Base-by-base conservation (phyloP, 2,888 invertebrate genomes). In the Homarus gammarus region DNA sequence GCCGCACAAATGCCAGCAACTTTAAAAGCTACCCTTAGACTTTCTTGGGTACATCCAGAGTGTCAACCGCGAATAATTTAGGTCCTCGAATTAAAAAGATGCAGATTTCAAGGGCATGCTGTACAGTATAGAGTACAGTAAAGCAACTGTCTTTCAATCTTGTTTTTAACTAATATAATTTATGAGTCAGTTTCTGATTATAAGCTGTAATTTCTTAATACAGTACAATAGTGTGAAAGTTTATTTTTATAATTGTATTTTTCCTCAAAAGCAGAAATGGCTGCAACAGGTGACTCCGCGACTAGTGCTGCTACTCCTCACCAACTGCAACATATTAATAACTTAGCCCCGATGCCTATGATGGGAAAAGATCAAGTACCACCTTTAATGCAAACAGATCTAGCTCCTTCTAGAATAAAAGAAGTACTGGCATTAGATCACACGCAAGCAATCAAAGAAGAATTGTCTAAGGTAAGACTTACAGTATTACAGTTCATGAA, bases 181-280 rank as follows among this genome's bases (percentile, higher is more conserved):
- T n/a, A n/a, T n/a, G n/a, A n/a, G n/a, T n/a, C n/a, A n/a, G n/a
- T n/a, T n/a, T n/a, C n/a, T n/a, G n/a, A n/a, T n/a, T n/a, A n/a
- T n/a, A n/a, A n/a, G n/a, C n/a, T n/a, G n/a, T n/a, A n/a, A n/a
- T n/a, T n/a, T n/a, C n/a, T n/a, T n/a, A n/a, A n/a, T n/a, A n/a
- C n/a, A n/a, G n/a, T n/a, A n/a, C n/a, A n/a, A n/a, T n/a, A n/a
- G n/a, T n/a, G n/a, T n/a, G n/a, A 64, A 8, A 64, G 22, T 64
- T 64, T 64, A 27, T 27, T 18, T 56, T 56, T 12, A 12, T 18
- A 18, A 56, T 1, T 56, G 22, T 56, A n/a, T 56, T 27, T 64
- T 64, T 64, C 64, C 56, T 64, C 27, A 15, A 8, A 64, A 64
- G 64, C 64, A 64, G 64, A 64, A 64, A 64, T 64, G 64, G 64